Base-by-base conservation (phyloP, 2,797 vertebrate species). In the Rhynchotus rufescens region DNA sequence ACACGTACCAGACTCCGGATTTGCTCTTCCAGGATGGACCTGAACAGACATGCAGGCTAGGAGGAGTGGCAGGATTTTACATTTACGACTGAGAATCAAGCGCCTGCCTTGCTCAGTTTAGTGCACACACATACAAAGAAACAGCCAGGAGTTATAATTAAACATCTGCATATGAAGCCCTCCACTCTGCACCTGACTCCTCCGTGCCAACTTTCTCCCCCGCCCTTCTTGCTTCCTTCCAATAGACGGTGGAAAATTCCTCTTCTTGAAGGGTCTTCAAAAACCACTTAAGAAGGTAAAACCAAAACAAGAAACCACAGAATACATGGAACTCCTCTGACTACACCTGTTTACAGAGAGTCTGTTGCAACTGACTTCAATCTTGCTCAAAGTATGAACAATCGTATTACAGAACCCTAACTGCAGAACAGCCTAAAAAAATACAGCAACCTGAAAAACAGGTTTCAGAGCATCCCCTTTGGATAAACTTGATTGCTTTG, bases 401-500 rank as follows among this genome's bases (percentile, higher is more conserved):
- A 47, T 20, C 60, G 49, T 28, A 75, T 88, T 90, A 86, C 68
- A 91, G 81, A 86, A 88, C 34, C 59, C 21, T 47, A 91, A 75
- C 79, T 60, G 42, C 84, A 87, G 54, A 89, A 80, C 30, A 80
- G 69, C 69, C 82, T 22, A 6, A 68, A 89, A 91, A 81, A 75
- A 72, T 8, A n/a, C 1, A 66, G 59, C 66, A 93, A 62, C 93
- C 69, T 90, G 94, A 92, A 95, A 95, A 94, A 94, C 95, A 89
- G 93, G 94, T 95, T 92, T 75, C 84, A 80, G 81, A 92, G 91
- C 84, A 95, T 88, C 79, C 83, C 56, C 86, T 90, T 93, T 64
- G 93, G 88, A 95, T 89, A 89, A 90, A 91, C 88, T 87, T 87
- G 78, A 88, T 93, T 89, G 76, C 32, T 17, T 64, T 77, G 80